Evolutionary conservation across 2,888 invertebrate genomes (phyloP), one percentile per base, ranked within the genome.

Genomic region (Buathra laborator): DNA sequence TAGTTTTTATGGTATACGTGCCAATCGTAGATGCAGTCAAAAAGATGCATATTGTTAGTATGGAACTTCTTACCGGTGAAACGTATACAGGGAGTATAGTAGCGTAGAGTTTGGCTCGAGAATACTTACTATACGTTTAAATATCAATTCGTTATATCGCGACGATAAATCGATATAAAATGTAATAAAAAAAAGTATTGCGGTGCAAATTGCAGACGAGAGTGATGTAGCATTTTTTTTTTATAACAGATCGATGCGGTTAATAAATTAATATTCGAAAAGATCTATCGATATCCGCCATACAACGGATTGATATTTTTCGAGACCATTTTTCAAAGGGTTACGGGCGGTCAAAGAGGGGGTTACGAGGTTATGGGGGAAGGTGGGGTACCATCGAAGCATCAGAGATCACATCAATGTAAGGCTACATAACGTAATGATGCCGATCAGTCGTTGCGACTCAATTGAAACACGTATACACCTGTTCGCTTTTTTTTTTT

Each of bases 401-500:
- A 87, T 85, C 76, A 87, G 87, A 89, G 87, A 87, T 89, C 89
- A 93, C 92, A 93, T 93, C 94, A 94, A 94, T 94, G 93, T 94
- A 91, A 94, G 94, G 94, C 93, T 93, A 93, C 93, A 87, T 94
- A 93, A 93, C 93, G 92, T 93, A 92, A 93, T 93, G 92, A 91
- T 89, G 89, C 89, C 89, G 88, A 89, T 89, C 93, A 91, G 90
- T 92, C 93, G 93, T 93, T 92, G 89, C 92, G 91, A 93, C 93
- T 91, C 93, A 90, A 91, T 91, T 93, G 94, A 94, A 93, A 93
- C 90, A 88, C 88, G 81, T 83, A 81, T 83, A 87, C 87, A 84
- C 90, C 93, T 93, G 92, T 92, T 89, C 87, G 89, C 91, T 90
- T 90, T 88, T 86, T 70, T 75, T 74, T 77, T 71, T 44, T 37